Base-by-base conservation (phyloP, 2,113 vertebrate species). In the Pteropus alecto region DNA sequence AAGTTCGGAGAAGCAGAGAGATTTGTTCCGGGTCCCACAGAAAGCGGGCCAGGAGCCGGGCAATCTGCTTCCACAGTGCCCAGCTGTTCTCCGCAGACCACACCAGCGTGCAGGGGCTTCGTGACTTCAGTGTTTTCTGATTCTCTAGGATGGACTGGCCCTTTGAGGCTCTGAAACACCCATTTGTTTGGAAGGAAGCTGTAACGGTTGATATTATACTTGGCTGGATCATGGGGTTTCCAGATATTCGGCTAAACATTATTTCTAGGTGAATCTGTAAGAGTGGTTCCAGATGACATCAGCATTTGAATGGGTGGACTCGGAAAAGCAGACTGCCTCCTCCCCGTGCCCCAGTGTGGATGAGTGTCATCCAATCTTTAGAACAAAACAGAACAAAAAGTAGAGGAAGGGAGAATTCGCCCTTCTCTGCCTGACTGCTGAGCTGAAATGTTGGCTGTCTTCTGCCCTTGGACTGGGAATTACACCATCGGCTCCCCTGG, bases 21-120 rank as follows among this genome's bases (percentile, higher is more conserved):
- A 3, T 54, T 24, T 46, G 33, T 19, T 58, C 24, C n/a, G 60
- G 71, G 14, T 70, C 54, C 19, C 16, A 18, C 7, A 60, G 60
- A 65, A 60, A 46, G 26, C 48, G 48, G 38, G 28, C 18, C 9
- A 1, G 33, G 41, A 33, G 48, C 19, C 5, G 26, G 16, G 56
- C 63, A 6, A 12, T 7, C 61, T 41, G 41, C 14, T 48, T 22
- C 26, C 5, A 0, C 0, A 0, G n/a, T 1, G 33, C 24, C 10
- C 0, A 15, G 54, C 67, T 60, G 71, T 83, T 83, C 19, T 19
- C n/a, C 15, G 5, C 5, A 4, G 51, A 58, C 58, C 41, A 11
- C 1, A 7, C 11, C 18, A 1, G 28, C 74, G 35, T 35, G 24
- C 24, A 73, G 33, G 7, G 48, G 22, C 83, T 63, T 74, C 77